phyloP scores from a whole-genome alignment of 30 jellyfish, hydroid and myxozoan genomes.

The Nemopilema nomurai region DNA sequence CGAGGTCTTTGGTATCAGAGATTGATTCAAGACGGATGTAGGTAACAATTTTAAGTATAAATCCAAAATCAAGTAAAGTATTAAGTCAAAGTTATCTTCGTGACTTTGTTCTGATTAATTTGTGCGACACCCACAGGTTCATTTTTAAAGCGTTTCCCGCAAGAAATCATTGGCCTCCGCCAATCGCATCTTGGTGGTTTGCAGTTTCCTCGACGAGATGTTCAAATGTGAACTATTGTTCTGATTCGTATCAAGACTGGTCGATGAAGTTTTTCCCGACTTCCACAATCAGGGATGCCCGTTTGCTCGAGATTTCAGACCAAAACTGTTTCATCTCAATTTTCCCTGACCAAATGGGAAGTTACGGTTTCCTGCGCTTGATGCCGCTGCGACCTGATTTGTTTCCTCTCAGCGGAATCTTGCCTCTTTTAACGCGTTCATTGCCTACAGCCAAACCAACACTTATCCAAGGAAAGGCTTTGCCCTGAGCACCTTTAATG shows the following conservation, averaged over 20 bases:
- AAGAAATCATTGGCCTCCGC: too few relatives aligned
- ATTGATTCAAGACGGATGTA: too few relatives aligned
- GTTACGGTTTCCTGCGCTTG: conserved; percentile 4
- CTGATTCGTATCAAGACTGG: not conserved
- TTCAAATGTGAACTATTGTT: conserved; percentile 1
- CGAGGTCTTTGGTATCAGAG: too few relatives aligned
- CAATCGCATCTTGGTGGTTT: conserved; percentile 32
- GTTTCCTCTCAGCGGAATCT: not conserved
- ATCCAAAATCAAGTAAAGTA: too few relatives aligned
- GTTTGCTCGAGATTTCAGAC: not conserved
- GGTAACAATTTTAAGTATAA: too few relatives aligned
- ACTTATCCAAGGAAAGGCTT: not conserved
- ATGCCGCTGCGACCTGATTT: not conserved
- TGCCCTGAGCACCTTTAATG: not conserved
- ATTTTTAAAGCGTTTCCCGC: not conserved
- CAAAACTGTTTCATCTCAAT: not conserved
- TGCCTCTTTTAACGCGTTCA: not conserved
- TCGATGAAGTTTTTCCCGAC: not conserved
- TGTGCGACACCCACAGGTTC: not conserved
- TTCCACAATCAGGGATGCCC: not conserved
- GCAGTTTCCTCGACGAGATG: conserved; percentile 5
- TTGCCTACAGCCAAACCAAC: not conserved
- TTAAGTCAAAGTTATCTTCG: too few relatives aligned
- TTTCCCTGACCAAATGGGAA: not conserved
- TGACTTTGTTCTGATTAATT: not conserved